Percentiles rank a stretch among this genome's conserved stretches.
Evolutionary conservation across 35 echinoderm and acorn worm genomes (phyloP).

Genomic region (Stichopus chloronotus): DNA sequence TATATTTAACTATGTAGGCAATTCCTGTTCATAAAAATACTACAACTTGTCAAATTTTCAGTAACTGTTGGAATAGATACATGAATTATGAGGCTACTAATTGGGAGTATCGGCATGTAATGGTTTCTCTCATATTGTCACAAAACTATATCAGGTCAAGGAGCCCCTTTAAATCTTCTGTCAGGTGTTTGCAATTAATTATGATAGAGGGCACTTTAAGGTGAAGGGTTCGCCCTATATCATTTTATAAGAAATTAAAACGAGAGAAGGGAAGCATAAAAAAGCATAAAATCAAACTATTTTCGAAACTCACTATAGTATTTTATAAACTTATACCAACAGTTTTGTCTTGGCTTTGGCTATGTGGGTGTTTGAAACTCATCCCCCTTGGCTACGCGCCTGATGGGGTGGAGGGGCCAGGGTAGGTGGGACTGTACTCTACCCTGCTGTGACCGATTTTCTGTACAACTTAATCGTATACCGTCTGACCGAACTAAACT

Average conservation of each 20-base stretch:
- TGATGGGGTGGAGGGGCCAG: background rate
- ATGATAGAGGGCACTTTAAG: background rate
- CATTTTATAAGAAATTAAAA: background rate
- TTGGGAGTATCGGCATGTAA: background rate
- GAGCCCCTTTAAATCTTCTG: background rate
- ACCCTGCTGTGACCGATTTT: too few species aligned
- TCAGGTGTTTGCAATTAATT: background rate
- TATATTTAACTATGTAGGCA: too few species aligned
- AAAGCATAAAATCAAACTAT: background rate
- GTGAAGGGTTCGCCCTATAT: background rate
- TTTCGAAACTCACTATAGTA: background rate
- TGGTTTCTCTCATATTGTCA: background rate
- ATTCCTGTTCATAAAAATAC: too few species aligned
- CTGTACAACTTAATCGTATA: too few species aligned
- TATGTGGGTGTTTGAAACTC: background rate
- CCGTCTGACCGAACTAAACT: too few species aligned
- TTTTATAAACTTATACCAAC: background rate
- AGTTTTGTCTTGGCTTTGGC: too few species aligned
- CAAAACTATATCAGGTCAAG: background rate
- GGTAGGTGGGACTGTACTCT: too few species aligned
- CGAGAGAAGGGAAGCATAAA: background rate
- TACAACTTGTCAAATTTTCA: too few species aligned
- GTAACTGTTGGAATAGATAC: too few species aligned
- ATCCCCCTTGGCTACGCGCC: constrained; percentile 12
- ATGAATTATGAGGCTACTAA: too few species aligned